phyloP scores from a whole-genome alignment of 30 jellyfish, hydroid and myxozoan genomes.

The Mastigias papua region DNA sequence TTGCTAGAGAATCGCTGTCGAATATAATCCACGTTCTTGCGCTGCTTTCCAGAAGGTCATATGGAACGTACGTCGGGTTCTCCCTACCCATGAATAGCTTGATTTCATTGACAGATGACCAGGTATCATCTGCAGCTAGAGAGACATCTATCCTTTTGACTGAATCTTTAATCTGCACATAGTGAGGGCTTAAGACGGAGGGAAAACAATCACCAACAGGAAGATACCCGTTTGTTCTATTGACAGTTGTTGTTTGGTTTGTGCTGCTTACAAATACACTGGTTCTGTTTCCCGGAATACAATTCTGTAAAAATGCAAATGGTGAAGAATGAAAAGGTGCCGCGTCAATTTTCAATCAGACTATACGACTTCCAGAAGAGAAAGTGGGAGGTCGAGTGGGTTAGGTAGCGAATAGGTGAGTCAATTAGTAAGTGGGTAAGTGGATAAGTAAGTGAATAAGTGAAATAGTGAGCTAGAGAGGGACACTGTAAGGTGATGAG shows the following conservation, averaged over 20 bases:
- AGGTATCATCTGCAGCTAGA: slow-evolving; percentile 12
- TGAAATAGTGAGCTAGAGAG: background rate
- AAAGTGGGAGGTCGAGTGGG: too few species aligned
- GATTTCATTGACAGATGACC: slow-evolving; percentile 62
- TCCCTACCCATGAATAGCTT: slow-evolving; percentile 51
- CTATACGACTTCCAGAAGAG: too few species aligned
- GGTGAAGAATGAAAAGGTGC: too few species aligned
- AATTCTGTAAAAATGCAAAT: too few species aligned
- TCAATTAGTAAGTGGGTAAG: background rate
- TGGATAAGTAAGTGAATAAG: background rate
- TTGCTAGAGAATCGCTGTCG: slow-evolving; percentile 5
- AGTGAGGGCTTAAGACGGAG: slow-evolving; percentile 3
- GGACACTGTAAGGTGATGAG: too few species aligned
- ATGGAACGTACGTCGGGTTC: slow-evolving; percentile 27
- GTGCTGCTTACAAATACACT: slow-evolving; percentile 28
- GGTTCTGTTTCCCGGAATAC: slow-evolving; percentile 57
- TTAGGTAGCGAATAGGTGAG: background rate
- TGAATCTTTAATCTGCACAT: slow-evolving; percentile 13
- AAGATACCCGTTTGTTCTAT: slow-evolving; percentile 38
- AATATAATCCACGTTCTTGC: slow-evolving; percentile 67
- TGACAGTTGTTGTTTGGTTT: background rate
- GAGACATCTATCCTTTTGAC: slow-evolving; percentile 7
- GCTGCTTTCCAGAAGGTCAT: slow-evolving; percentile 49
- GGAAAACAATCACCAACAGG: slow-evolving; percentile 61
- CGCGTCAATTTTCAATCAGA: too few species aligned